A percentile compares a stretch with the other conserved stretches of the same genome.
Evolutionary conservation across 2,888 invertebrate species (phyloP).

Genomic region (Tetropium fuscum): DNA sequence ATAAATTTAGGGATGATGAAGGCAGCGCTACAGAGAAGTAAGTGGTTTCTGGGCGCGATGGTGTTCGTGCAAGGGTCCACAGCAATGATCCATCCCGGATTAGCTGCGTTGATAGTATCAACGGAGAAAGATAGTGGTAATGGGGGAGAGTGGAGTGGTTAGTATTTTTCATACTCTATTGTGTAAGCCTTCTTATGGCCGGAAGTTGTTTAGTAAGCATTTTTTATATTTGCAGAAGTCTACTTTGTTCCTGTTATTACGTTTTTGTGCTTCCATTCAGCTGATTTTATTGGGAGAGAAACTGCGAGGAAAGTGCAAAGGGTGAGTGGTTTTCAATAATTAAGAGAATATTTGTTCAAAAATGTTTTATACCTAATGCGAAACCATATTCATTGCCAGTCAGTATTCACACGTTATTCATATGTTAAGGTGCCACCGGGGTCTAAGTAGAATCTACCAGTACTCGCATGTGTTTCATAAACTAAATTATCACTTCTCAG

Average conservation of each 20-base stretch:
- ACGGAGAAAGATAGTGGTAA: conserved; percentile 21
- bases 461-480: neutral
- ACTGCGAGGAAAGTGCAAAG: conserved; percentile 44
- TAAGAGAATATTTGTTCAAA: no score
- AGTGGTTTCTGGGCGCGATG: conserved; percentile 43
- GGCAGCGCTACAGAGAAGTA: conserved; percentile 29
- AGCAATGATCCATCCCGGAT: conserved; percentile 48
- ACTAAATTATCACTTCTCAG: conserved; percentile 64
- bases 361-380: no score
- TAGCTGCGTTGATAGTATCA: conserved; percentile 45
- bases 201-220: neutral
- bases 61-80: conserved; percentile 47
- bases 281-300: conserved; percentile 51
- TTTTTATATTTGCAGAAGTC: conserved; percentile 46
- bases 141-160: conserved; percentile 46
- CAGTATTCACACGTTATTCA: no score
- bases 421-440: no score
- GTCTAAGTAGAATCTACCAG: no score
- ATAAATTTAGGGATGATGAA: conserved; percentile 25
- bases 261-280: conserved; percentile 43
- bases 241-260: conserved; percentile 52
- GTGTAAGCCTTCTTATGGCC: neutral
- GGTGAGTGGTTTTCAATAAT: conserved; percentile 34
- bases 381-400: no score
- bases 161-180: conserved; percentile 12